These are phyloP conservation scores for Tetragnatha versicolor DNA, from an alignment of 1,140 invertebrate genomes.

Conservation along the genomic window DNA sequence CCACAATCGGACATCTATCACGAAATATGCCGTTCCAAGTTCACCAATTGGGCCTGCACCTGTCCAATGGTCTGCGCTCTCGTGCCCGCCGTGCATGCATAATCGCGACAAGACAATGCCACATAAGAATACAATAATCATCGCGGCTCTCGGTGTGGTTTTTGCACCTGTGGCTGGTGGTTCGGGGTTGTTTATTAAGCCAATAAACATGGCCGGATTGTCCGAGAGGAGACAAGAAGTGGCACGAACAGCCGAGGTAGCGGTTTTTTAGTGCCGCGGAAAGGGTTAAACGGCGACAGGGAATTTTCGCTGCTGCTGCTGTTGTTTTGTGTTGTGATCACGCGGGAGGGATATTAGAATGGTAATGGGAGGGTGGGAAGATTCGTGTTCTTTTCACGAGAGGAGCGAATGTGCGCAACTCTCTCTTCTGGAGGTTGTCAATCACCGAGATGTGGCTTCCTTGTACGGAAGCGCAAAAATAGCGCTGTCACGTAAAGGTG, in stretches of 20 bases:
- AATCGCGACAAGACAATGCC: constrained; percentile 37
- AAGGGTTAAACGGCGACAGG: constrained; percentile 17
- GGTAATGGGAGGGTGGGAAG: constrained; percentile 21
- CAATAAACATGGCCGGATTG: constrained; percentile 28
- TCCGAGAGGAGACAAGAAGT: background rate
- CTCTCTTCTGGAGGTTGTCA: background rate
- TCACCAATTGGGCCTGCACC: constrained; percentile 25
- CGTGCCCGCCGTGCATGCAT: constrained; percentile 41
- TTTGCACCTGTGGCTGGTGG: constrained; percentile 39
- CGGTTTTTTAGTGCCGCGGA: constrained; percentile 12
- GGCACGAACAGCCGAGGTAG: constrained; percentile 34
- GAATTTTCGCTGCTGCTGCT: background rate
- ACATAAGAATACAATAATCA: constrained; percentile 50
- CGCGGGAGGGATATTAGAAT: too few relatives aligned
- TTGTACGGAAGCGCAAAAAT: too few relatives aligned
- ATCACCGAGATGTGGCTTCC: too few relatives aligned
- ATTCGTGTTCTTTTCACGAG: background rate
- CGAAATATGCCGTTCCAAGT: constrained; percentile 6
- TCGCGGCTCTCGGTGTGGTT: constrained; percentile 20
- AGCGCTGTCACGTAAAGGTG: background rate
- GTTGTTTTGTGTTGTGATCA: constrained; percentile 27
- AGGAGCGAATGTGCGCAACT: background rate
- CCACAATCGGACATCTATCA: constrained; percentile 40
- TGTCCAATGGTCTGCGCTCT: constrained; percentile 3
- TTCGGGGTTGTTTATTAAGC: constrained; percentile 33